A percentile compares a stretch with the other conserved stretches of the same genome.
phyloP scores from a whole-genome alignment of 2,797 vertebrate genomes.

The Leptatherina wallacei region DNA sequence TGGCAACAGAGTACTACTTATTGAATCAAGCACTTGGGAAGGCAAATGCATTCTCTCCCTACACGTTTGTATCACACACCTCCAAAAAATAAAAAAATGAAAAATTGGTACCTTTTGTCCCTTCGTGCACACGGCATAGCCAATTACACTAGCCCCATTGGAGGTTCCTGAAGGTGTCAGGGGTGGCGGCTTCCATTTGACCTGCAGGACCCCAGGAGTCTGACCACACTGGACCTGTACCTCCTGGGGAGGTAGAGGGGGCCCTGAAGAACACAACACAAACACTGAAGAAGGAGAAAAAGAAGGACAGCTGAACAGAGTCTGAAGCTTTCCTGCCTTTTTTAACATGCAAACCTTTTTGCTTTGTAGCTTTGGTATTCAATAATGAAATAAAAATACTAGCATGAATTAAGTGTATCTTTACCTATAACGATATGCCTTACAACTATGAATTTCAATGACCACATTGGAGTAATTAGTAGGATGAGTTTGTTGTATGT shows the following conservation, averaged over 20 bases:
- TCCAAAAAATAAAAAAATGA: background rate
- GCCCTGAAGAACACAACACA: slow-evolving; percentile 83
- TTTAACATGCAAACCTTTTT: slow-evolving; percentile 38
- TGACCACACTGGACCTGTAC: slow-evolving; percentile 88
- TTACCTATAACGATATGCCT: background rate
- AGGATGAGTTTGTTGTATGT: slow-evolving; percentile 7
- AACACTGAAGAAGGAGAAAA: slow-evolving; percentile 40
- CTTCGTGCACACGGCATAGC: slow-evolving; percentile 93
- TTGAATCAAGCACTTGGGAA: background rate
- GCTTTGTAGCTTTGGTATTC: slow-evolving; percentile 12
- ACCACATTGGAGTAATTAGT: background rate
- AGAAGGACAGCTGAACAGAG: slow-evolving; percentile 25
- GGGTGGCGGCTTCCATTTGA: slow-evolving; percentile 92
- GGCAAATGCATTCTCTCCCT: slow-evolving; percentile 1
- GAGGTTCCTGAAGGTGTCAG: slow-evolving; percentile 91
- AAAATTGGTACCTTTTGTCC: slow-evolving; percentile 90
- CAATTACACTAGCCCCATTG: slow-evolving; percentile 93
- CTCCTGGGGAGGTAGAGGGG: slow-evolving; percentile 93
- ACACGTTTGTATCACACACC: background rate
- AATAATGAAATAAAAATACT: background rate
- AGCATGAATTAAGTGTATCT: background rate
- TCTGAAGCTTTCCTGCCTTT: slow-evolving; percentile 19
- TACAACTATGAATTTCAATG: background rate
- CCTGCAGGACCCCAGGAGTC: slow-evolving; percentile 85
- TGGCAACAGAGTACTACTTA: slow-evolving; percentile 65